Percentiles rank a stretch among this genome's conserved stretches.
Conservation (phyloP, 2,797 vertebrate species). For the Chloroceryle amazona region DNA sequence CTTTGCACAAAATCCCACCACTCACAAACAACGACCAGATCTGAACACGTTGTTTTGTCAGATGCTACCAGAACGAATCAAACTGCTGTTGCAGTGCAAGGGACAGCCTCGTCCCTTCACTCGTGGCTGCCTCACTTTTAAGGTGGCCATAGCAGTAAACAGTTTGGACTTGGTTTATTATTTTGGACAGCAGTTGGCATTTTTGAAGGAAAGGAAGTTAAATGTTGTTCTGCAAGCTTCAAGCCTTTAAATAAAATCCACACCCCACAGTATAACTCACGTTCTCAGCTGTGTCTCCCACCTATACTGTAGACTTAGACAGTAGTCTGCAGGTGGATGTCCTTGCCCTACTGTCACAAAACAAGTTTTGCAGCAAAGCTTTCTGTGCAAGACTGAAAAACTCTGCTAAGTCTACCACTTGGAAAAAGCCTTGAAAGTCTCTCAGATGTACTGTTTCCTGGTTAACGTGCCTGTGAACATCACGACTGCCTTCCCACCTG, state of each 20-base stretch:
- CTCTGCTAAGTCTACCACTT: not conserved
- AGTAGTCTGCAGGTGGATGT: not conserved
- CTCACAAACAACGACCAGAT: not conserved
- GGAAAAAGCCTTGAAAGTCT: not conserved
- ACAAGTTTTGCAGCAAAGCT: not conserved
- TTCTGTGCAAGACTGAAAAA: not conserved
- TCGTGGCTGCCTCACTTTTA: not conserved
- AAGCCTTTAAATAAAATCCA: not conserved
- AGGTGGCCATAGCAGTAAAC: not conserved
- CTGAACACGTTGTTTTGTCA: not conserved
- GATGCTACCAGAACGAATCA: not conserved
- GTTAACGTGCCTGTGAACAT: not conserved
- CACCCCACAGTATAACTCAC: not conserved
- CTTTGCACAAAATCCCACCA: not conserved
- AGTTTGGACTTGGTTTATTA: not conserved
- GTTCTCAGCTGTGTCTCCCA: not conserved
- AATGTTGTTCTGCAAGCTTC: not conserved
- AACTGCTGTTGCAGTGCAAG: not conserved
- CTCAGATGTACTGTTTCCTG: not conserved
- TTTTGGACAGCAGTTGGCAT: not conserved
- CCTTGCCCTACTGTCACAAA: not conserved
- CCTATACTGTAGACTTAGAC: not conserved
- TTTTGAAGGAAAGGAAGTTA: not conserved
- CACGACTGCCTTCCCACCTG: not conserved
- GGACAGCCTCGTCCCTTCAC: not conserved